These are phyloP conservation scores for Drosophila affinis DNA, from an alignment of 2,888 invertebrate species.

Conservation along the genomic window DNA sequence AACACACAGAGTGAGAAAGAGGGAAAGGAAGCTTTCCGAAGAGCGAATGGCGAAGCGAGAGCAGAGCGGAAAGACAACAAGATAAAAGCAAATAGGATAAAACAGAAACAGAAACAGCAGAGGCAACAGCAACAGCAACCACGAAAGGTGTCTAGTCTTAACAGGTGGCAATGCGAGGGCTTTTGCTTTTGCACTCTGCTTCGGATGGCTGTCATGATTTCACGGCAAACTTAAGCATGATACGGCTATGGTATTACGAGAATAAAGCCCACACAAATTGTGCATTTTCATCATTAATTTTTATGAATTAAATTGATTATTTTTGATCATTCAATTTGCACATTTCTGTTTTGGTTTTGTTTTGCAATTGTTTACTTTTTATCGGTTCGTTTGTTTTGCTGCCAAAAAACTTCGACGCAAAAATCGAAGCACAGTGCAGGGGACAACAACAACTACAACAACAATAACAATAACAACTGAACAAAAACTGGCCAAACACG, in stretches of 20 bases:
- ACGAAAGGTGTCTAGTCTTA: conserved; percentile 28
- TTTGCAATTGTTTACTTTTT: conserved; percentile 38
- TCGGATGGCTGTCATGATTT: conserved; percentile 24
- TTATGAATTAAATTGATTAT: conserved; percentile 35
- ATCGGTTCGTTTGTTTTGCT: conserved; percentile 34
- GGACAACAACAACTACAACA: not conserved
- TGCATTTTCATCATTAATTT: conserved; percentile 25
- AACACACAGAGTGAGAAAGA: conserved; percentile 1
- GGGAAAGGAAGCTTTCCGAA: conserved; percentile 29
- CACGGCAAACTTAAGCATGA: conserved; percentile 2
- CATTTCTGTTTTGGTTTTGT: conserved; percentile 9
- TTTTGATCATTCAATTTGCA: conserved; percentile 21
- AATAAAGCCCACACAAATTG: conserved; percentile 14
- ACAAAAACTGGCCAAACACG: conserved; percentile 64
- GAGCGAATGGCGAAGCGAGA: conserved; percentile 46
- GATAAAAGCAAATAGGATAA: conserved; percentile 33
- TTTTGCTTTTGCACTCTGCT: not conserved
- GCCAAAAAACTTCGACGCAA: conserved; percentile 17
- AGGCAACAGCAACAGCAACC: conserved; percentile 20
- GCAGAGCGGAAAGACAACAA: conserved; percentile 46
- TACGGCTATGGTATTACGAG: not conserved
- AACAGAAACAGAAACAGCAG: conserved; percentile 21
- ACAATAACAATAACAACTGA: not conserved
- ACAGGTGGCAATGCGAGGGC: conserved; percentile 32
- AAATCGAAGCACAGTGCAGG: conserved; percentile 6